Evolutionary conservation across 1,140 invertebrate species (phyloP), one percentile per base, ranked within the genome.

Genomic region (Drosophila malerkotliana): DNA sequence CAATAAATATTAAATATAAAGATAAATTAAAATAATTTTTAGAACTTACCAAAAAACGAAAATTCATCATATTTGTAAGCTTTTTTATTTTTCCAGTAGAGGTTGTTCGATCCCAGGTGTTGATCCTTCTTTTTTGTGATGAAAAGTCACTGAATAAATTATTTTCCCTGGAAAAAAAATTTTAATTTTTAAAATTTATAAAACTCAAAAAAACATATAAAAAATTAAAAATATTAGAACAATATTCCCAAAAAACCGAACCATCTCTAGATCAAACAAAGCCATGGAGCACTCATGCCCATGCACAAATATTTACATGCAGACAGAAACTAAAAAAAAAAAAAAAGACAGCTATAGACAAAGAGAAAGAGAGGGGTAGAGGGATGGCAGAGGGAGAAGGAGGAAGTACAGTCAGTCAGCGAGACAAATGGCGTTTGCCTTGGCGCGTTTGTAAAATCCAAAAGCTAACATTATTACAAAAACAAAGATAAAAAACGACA

Each of bases 381-480:
- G 2, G 37, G 3, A 6, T 8, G 8, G 14, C 32, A 32, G 37
- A 37, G 48, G 8, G 4, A 7, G 6, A 44, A 41, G 34, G 34
- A 34, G 8, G 10, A 10, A 30, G 60, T 66, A 54, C 60, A 55
- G 52, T 32, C 44, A 56, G 67, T 44, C 48, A 28, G 54, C 55
- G 57, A 71, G 55, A 68, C 62, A 82, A 78, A 83, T 74, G 72
- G 61, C 59, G 79, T 56, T 81, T 72, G 73, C 58, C 53, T 81
- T 66, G 57, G 51, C 28, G 73, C 59, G 56, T 69, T 84, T 72
- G 64, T 76, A 48, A 83, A 84, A 64, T 83, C 79, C 62, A 41
- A 83, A 84, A 72, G 72, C 80, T 79, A 83, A 79, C 80, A 84
- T 77, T 83, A 84, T 84, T 79, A 64, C 76, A 84, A 83, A 41